phyloP scores from a whole-genome alignment of 2,113 vertebrate genomes.

The Oenanthe oenanthe region DNA sequence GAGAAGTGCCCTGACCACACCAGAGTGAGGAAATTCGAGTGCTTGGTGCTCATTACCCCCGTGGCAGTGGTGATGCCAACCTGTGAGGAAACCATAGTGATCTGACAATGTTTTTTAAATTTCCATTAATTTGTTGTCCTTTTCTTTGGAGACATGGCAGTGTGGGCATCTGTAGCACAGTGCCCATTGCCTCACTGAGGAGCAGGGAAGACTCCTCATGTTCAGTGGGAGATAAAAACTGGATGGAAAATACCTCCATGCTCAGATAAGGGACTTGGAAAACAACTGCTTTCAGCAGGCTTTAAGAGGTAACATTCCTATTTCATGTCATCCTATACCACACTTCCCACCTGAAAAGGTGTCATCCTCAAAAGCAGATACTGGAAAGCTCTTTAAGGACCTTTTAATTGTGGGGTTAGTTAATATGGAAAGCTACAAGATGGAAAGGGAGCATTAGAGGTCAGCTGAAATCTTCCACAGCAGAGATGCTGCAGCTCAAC shows the following conservation, averaged over 20 bases:
- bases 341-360: background rate
- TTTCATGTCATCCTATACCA: background rate
- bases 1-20: background rate
- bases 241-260: background rate
- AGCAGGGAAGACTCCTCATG: background rate
- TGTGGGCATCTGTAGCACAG: background rate
- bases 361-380: background rate
- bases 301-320: background rate
- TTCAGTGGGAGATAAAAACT: fast-evolving
- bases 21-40: background rate
- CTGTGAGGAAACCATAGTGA: background rate
- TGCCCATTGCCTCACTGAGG: background rate
- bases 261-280: background rate
- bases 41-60: background rate
- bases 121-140: background rate
- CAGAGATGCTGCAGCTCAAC: background rate
- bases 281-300: background rate
- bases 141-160: background rate
- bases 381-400: background rate
- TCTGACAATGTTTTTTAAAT: no score
- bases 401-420: background rate
- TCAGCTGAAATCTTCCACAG: background rate
- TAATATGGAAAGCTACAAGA: background rate
- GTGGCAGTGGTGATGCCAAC: background rate
- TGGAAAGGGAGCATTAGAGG: background rate